Conservation (phyloP, 2,888 invertebrate genomes). For the Meiosimyza platycephala region DNA sequence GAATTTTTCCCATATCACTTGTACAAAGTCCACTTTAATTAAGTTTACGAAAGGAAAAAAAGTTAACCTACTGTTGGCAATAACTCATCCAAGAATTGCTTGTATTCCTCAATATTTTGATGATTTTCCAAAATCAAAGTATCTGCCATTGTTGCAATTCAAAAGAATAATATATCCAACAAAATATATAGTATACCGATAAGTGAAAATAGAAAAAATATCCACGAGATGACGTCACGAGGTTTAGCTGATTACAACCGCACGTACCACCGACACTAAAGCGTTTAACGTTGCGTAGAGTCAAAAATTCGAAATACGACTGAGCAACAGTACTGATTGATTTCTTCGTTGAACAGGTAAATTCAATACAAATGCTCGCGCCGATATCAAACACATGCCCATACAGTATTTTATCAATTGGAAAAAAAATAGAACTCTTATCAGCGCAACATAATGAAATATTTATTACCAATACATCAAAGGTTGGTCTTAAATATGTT, state of each 20-base stretch:
- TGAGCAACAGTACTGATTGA: constrained; percentile 27
- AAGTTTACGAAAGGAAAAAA: background rate
- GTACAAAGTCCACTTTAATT: background rate
- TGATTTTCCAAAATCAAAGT: constrained; percentile 60
- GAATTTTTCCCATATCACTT: background rate
- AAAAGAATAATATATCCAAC: background rate
- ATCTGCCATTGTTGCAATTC: constrained; percentile 57
- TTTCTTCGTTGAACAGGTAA: constrained; percentile 9
- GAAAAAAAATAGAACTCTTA: constrained; percentile 6
- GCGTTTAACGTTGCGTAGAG: constrained; percentile 18
- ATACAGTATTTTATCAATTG: constrained; percentile 7
- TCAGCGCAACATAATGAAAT: constrained; percentile 16
- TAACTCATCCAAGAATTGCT: constrained; percentile 57
- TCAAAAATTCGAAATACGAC: constrained; percentile 25
- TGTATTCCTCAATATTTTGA: constrained; percentile 59
- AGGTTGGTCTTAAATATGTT: no score
- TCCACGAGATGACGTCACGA: constrained; percentile 17
- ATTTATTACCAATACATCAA: constrained; percentile 1
- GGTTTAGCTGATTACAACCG: constrained; percentile 16
- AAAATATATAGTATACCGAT: background rate
- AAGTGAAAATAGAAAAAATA: background rate
- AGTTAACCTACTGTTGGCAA: constrained; percentile 59
- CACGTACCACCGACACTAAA: background rate
- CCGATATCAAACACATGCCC: no score
- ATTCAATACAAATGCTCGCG: no score